Conservation (phyloP, 1,140 invertebrate species). For the Zaprionus lachaisei region DNA sequence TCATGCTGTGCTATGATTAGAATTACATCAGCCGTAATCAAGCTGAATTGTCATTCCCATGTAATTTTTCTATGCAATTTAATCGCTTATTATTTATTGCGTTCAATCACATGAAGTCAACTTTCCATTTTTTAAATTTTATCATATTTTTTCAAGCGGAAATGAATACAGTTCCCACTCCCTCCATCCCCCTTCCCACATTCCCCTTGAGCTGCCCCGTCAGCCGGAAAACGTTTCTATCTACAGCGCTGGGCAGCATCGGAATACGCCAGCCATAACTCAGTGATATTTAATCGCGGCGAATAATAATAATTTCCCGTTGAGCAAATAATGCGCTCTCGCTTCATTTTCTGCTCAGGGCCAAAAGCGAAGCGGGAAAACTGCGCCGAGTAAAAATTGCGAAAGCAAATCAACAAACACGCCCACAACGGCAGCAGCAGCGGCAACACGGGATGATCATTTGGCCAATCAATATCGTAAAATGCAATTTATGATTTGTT, state of each 20-base stretch:
- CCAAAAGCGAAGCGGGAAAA: conserved; percentile 12
- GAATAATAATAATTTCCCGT: conserved; percentile 78
- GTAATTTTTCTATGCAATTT: not conserved
- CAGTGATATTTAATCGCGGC: conserved; percentile 70
- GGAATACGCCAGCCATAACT: conserved; percentile 55
- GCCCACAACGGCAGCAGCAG: conserved; percentile 45
- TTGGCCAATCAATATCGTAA: conserved; percentile 81
- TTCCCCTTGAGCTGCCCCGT: not conserved
- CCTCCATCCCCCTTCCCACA: no score
- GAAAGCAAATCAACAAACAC: conserved; percentile 50
- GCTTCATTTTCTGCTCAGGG: conserved; percentile 32
- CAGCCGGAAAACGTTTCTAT: conserved; percentile 19
- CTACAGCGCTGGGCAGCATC: conserved; percentile 30
- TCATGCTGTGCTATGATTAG: not conserved
- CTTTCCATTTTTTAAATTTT: not conserved
- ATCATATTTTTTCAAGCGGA: conserved; percentile 15
- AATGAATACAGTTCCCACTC: not conserved
- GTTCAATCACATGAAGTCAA: not conserved
- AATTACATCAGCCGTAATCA: not conserved
- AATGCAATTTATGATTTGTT: conserved; percentile 83
- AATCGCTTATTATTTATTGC: conserved; percentile 2
- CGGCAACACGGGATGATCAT: conserved; percentile 41
- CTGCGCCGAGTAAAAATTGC: conserved; percentile 35
- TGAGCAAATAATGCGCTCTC: conserved; percentile 62
- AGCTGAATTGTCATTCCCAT: not conserved